These are phyloP conservation scores for Nematostella vectensis DNA, from an alignment of 92 coral and sea anemone species.

Conservation along the genomic window DNA sequence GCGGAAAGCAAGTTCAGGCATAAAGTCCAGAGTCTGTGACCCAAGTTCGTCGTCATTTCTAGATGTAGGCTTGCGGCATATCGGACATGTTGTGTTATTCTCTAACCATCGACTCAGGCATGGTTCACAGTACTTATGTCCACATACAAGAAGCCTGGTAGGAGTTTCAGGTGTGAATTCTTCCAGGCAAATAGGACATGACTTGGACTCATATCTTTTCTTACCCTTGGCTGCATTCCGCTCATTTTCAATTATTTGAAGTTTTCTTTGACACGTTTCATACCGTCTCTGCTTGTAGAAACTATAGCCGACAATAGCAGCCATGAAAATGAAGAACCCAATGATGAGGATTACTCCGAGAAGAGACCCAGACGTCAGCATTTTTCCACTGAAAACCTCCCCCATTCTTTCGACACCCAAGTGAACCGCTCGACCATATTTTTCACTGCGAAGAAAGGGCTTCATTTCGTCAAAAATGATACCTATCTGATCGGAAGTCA, in stretches of 20 bases:
- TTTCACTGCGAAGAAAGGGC: slow-evolving; percentile 26
- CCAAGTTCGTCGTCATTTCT: slow-evolving; percentile 6
- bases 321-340: slow-evolving; percentile 15
- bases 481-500: slow-evolving; percentile 68
- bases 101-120: slow-evolving; percentile 74
- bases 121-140: slow-evolving; percentile 87
- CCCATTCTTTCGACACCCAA: slow-evolving; percentile 46
- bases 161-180: slow-evolving; percentile 50
- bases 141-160: slow-evolving; percentile 56
- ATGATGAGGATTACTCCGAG: slow-evolving; percentile 16
- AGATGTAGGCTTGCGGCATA: slow-evolving; percentile 64
- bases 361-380: slow-evolving; percentile 10
- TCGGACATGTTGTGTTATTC: slow-evolving; percentile 80
- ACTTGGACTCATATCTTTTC: slow-evolving; percentile 44
- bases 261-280: slow-evolving; percentile 43
- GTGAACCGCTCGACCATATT: slow-evolving; percentile 51
- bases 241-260: slow-evolving; percentile 59
- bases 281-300: slow-evolving; percentile 27
- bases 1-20: slow-evolving; percentile 66
- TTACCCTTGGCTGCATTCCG: slow-evolving; percentile 48
- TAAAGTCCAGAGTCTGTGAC: slow-evolving; percentile 33
- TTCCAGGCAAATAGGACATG: slow-evolving; percentile 86
- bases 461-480: slow-evolving; percentile 62
- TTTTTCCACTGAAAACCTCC: slow-evolving; percentile 68
- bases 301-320: slow-evolving; percentile 14